Base-by-base conservation (phyloP, 2,113 vertebrate genomes). In the Synchiropus splendidus region DNA sequence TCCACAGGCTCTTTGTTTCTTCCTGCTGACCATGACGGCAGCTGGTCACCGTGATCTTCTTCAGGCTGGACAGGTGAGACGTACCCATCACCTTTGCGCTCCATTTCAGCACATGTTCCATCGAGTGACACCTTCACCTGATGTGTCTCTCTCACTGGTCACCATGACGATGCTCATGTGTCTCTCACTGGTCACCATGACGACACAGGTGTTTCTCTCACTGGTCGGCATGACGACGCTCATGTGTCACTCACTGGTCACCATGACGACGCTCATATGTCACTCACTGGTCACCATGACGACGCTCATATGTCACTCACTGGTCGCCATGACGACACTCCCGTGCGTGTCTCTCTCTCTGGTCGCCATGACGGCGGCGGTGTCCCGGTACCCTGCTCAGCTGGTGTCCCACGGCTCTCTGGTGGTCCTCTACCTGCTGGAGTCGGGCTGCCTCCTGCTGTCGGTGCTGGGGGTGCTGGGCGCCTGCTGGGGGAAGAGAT, bases 1-100 rank as follows among this genome's bases (percentile, higher is more conserved):
- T n/a, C n/a, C n/a, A n/a, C 18, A 81, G 78, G 78, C 73, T 11
- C 55, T 78, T 54, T 77, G 78, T 51, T 78, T 77, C 75, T 77
- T 77, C 69, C 75, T 81, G 73, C 16, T 81, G 75, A 77, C 61
- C 2, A 73, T 77, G 67, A 77, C 75, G 2, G 59, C 76, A 1
- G 66, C 74, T 5, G 72, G 66, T 62, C 73, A 81, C 16, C 54
- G 73, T 32, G 73, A 81, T 31, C 64, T 77, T 30, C 18, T 73
- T 3, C 59, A 61, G 47, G 74, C 66, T 1, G 73, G 71, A 42
- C 76, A 81, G 64, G 78, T 81, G 69, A 71, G 78, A 40, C n/a
- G n/a, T 12, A 3, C 12, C n/a, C 16, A n/a, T n/a, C n/a, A n/a
- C n/a, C n/a, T n/a, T n/a, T n/a, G n/a, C n/a, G n/a, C n/a, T n/a